Evolutionary conservation across 2,888 invertebrate genomes (phyloP).

Genomic region (Pristionchus arcanus): DNA sequence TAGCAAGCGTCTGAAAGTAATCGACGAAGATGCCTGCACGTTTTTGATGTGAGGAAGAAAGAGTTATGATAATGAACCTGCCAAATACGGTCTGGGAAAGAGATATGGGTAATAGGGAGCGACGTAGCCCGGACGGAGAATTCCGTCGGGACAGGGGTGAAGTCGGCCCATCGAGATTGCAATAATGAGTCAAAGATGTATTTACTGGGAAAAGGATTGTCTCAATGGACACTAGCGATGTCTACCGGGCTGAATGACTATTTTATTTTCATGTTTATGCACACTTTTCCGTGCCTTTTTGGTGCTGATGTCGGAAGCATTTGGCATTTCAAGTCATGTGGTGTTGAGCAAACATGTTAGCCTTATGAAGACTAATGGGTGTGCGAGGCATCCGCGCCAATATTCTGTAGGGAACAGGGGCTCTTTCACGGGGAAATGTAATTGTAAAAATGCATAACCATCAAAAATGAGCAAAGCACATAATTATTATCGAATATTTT

Average conservation of each 20-base stretch:
- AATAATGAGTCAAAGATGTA: not conserved
- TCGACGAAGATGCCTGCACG: not conserved
- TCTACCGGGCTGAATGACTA: not conserved
- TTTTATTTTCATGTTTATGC: not conserved
- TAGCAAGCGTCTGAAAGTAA: not conserved
- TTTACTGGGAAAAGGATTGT: no score
- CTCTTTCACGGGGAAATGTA: no score
- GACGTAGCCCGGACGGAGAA: conserved; percentile 12
- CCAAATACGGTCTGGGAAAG: not conserved
- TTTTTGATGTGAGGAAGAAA: not conserved
- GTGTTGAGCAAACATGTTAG: not conserved
- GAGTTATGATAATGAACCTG: not conserved
- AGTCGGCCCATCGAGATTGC: not conserved
- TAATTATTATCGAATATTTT: not conserved
- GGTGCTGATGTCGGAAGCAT: no score
- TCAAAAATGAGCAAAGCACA: no score
- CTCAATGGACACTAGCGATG: not conserved
- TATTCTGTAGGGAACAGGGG: not conserved
- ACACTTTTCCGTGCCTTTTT: not conserved
- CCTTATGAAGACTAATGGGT: not conserved
- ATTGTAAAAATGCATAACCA: no score
- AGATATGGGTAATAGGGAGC: conserved; percentile 24
- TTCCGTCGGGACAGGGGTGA: not conserved
- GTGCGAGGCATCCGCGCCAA: not conserved
- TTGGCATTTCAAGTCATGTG: no score